phyloP scores from a whole-genome alignment of 1,140 invertebrate genomes.

The Saccostrea cuccullata region DNA sequence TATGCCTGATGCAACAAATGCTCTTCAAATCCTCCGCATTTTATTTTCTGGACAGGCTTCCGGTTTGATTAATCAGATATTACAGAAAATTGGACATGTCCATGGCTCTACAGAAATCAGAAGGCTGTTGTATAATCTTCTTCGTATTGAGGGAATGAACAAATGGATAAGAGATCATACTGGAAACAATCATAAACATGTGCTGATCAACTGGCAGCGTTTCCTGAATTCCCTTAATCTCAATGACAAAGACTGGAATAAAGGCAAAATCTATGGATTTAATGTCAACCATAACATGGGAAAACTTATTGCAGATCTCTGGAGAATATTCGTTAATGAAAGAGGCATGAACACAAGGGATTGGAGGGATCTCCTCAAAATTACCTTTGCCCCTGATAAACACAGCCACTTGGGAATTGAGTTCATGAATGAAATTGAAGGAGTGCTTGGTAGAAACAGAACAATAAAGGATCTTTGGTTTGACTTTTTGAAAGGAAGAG shows the following conservation, averaged over 20 bases:
- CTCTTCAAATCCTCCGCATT: constrained; percentile 52
- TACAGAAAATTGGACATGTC: constrained; percentile 48
- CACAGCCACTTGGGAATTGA: constrained; percentile 33
- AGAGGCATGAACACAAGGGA: constrained; percentile 42
- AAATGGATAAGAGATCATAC: constrained; percentile 50
- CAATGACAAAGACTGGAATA: constrained; percentile 44
- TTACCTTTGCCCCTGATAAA: constrained; percentile 35
- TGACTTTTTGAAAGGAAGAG: constrained; percentile 41
- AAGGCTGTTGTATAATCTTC: constrained; percentile 28
- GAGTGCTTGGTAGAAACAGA: constrained; percentile 32
- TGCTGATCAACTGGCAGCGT: constrained; percentile 50
- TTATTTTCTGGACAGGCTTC: constrained; percentile 50
- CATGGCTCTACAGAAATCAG: constrained; percentile 39
- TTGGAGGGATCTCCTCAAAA: constrained; percentile 40
- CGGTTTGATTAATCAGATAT: constrained; percentile 41
- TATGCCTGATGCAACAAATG: constrained; percentile 53
- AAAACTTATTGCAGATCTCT: constrained; percentile 51
- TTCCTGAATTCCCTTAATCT: constrained; percentile 46
- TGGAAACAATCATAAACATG: constrained; percentile 38
- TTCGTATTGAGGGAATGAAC: constrained; percentile 47
- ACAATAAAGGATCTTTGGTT: constrained; percentile 40
- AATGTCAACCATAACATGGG: constrained; percentile 33
- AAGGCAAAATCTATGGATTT: not conserved
- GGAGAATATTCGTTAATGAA: constrained; percentile 48
- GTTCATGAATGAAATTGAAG: constrained; percentile 45